phyloP scores from a whole-genome alignment of 1,140 invertebrate genomes.

The Papilio glaucus region DNA sequence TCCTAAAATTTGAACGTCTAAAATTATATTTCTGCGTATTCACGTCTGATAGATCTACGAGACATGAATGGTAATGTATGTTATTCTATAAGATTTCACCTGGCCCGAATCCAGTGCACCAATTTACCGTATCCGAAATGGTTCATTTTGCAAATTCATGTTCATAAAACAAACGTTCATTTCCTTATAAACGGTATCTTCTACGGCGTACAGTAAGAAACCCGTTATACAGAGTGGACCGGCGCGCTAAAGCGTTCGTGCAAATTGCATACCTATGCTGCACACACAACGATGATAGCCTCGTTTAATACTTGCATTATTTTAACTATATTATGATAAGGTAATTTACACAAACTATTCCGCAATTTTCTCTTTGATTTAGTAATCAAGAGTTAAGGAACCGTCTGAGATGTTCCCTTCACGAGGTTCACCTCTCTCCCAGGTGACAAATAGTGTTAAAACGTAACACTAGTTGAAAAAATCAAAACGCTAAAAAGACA shows the following conservation, averaged over 20 bases:
- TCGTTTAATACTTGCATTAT: not conserved
- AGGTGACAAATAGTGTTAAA: too few relatives aligned
- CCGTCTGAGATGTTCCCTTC: too few relatives aligned
- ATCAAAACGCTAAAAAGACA: too few relatives aligned
- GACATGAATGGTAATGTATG: too few relatives aligned
- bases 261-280: constrained; percentile 58
- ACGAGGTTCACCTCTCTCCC: too few relatives aligned
- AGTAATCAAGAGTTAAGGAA: too few relatives aligned
- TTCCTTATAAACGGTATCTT: constrained; percentile 63
- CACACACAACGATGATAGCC: not conserved
- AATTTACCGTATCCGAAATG: not conserved
- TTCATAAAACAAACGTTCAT: constrained; percentile 54
- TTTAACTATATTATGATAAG: not conserved
- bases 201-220: constrained; percentile 40
- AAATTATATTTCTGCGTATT: too few relatives aligned
- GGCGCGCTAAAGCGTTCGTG: constrained; percentile 48
- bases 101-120: not conserved
- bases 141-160: constrained; percentile 43
- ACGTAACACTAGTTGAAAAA: too few relatives aligned
- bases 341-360: not conserved
- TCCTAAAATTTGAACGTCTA: too few relatives aligned
- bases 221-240: constrained; percentile 56
- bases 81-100: not conserved
- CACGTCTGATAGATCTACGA: too few relatives aligned
- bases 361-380: not conserved